These are phyloP conservation scores for Tipula vernalis DNA, from an alignment of 2,888 invertebrate species.

Conservation along the genomic window DNA sequence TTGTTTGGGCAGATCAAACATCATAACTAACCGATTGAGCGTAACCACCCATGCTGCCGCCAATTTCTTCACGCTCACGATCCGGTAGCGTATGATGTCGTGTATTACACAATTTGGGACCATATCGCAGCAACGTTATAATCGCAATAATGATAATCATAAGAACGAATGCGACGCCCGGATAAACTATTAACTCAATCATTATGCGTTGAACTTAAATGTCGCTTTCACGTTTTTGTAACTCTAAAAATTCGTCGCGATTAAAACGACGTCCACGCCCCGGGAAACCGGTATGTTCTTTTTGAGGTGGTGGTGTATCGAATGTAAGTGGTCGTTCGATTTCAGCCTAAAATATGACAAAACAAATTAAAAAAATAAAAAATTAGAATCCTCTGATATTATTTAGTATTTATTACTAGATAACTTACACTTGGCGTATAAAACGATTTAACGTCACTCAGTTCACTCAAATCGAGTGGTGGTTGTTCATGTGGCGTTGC, in stretches of 20 bases:
- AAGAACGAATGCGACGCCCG: constrained; percentile 58
- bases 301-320: constrained; percentile 11
- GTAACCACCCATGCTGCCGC: not conserved
- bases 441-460: constrained; percentile 42
- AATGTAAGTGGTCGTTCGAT: constrained; percentile 25
- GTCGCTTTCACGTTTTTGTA: constrained; percentile 70
- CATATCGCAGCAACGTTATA: constrained; percentile 61
- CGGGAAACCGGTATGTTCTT: constrained; percentile 15
- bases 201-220: constrained; percentile 46
- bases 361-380: not conserved
- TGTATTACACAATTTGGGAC: constrained; percentile 55
- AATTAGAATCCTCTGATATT: not conserved
- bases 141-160: constrained; percentile 63
- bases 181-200: constrained; percentile 65
- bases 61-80: constrained; percentile 18
- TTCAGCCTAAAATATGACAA: constrained; percentile 13
- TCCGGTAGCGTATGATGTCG: constrained; percentile 55
- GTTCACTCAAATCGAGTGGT: constrained; percentile 64
- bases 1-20: not conserved
- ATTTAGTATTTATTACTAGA: not conserved
- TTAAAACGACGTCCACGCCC: constrained; percentile 20
- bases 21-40: not conserved
- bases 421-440: constrained; percentile 22
- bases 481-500: constrained; percentile 72
- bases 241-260: constrained; percentile 42